phyloP scores from a whole-genome alignment of 2,797 vertebrate species.

The Heliangelus exortis region DNA sequence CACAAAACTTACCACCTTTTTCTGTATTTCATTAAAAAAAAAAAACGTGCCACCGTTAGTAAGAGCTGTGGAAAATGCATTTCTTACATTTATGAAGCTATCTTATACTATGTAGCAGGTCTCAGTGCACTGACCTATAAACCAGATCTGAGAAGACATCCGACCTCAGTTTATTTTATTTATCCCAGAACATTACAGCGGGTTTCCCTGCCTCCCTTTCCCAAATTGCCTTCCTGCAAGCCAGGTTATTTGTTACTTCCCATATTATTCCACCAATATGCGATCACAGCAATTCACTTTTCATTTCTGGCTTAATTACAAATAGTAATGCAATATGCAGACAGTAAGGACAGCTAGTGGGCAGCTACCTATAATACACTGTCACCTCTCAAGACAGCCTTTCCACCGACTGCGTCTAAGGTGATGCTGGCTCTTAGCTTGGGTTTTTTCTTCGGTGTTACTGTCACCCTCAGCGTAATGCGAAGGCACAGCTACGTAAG shows the following conservation, averaged over 20 bases:
- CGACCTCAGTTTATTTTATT: conserved; percentile 61
- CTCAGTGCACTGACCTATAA: conserved; percentile 10
- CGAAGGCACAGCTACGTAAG: conserved; percentile 33
- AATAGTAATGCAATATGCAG: conserved; percentile 56
- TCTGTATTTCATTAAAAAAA: conserved; percentile 54
- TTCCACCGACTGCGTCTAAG: not conserved
- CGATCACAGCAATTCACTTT: conserved; percentile 48
- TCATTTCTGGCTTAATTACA: conserved; percentile 71
- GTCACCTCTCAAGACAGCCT: conserved; percentile 55
- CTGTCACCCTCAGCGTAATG: conserved; percentile 19
- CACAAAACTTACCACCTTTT: conserved; percentile 42
- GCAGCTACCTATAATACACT: conserved; percentile 71
- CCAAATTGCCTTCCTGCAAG: not conserved
- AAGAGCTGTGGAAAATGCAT: conserved; percentile 35
- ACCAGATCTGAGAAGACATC: not conserved
- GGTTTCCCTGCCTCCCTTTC: not conserved
- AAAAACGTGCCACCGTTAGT: conserved; percentile 13
- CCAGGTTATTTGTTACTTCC: not conserved
- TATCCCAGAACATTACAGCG: not conserved
- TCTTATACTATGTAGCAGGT: not conserved
- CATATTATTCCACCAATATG: not conserved
- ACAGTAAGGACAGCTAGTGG: conserved; percentile 80
- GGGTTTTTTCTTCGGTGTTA: conserved; percentile 13
- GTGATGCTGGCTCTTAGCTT: conserved; percentile 28
- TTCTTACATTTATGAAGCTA: not conserved